Evolutionary conservation across 2,113 vertebrate genomes (phyloP), one percentile per base, ranked within the genome.

Genomic region (Macrotus californicus): DNA sequence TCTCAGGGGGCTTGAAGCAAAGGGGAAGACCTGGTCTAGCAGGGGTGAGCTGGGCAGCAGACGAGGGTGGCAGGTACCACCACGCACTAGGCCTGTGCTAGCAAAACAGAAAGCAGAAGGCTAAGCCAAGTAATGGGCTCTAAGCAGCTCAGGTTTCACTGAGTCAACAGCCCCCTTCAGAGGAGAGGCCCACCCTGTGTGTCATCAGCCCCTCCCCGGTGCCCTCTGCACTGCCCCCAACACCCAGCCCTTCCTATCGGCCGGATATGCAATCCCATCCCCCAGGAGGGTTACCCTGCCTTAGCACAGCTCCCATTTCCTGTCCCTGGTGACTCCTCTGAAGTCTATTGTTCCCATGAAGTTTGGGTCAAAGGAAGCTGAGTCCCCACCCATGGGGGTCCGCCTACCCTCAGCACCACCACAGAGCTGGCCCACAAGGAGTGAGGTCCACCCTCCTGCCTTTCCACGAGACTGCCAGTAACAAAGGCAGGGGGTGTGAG

Each of bases 291-390:
- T 96, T 96, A 95, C 97, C 96, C 86, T 39, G 96, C 95, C 87
- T 93, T 22, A 41, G 89, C 90, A 50, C 95, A 95, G 97, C 81
- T 96, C 95, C 97, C 96, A 91, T 97, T 97, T 97, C 97, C 97
- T 96, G 97, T 81, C 81, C 95, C 90, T 92, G 95, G 96, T 97
- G 96, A 97, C 96, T 96, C 67, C 73, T 97, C 97, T 91, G 92
- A 94, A 96, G 96, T 90, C 97, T 43, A 97, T 97, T 97, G 97
- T 97, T 97, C 85, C 95, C 85, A 24, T 9, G 46, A 82, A 96
- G 96, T 94, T 96, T 96, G 97, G 97, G 97, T 97, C 92, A 96
- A 93, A 96, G 97, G 95, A 97, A 97, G 94, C 73, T 5, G 34
- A 56, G 96, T 96, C 95, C 93, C 96, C 97, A 97, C 97, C 97